Evolutionary conservation across 2,113 vertebrate species (phyloP).

Genomic region (Rhagologus leucostigma): DNA sequence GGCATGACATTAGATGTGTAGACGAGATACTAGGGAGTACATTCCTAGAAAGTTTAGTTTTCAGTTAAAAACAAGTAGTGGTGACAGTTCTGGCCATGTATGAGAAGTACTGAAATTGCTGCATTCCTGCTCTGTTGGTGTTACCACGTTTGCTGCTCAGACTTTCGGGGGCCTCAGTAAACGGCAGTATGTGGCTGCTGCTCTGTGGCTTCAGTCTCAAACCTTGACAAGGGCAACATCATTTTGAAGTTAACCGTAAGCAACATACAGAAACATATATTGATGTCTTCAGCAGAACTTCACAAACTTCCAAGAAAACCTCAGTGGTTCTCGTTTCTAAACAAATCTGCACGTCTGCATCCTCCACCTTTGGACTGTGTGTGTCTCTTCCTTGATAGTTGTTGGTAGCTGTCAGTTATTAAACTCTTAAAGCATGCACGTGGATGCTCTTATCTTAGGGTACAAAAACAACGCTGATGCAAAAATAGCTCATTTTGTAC

Average conservation of each 20-base stretch:
- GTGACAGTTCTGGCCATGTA: background rate
- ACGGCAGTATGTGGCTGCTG: background rate
- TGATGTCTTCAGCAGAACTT: background rate
- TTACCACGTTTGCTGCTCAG: background rate
- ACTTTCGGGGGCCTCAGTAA: background rate
- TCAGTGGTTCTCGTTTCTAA: background rate
- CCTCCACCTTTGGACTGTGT: background rate
- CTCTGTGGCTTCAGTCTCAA: background rate
- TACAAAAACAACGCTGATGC: fast-evolving
- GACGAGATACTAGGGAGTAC: background rate
- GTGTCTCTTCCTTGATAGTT: background rate
- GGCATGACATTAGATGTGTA: background rate
- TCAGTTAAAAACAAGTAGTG: background rate
- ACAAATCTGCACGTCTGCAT: background rate
- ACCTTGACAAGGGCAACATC: background rate
- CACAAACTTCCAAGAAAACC: background rate
- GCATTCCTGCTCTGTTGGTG: background rate
- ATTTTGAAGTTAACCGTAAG: background rate
- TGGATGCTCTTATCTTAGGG: background rate
- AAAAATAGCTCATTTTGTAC: background rate
- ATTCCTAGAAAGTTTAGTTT: conserved; percentile 1
- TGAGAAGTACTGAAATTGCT: background rate
- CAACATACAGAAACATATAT: background rate
- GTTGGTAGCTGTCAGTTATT: background rate
- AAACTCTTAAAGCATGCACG: background rate